phyloP scores from a whole-genome alignment of 2,888 invertebrate genomes.

The Hemithea aestivaria region DNA sequence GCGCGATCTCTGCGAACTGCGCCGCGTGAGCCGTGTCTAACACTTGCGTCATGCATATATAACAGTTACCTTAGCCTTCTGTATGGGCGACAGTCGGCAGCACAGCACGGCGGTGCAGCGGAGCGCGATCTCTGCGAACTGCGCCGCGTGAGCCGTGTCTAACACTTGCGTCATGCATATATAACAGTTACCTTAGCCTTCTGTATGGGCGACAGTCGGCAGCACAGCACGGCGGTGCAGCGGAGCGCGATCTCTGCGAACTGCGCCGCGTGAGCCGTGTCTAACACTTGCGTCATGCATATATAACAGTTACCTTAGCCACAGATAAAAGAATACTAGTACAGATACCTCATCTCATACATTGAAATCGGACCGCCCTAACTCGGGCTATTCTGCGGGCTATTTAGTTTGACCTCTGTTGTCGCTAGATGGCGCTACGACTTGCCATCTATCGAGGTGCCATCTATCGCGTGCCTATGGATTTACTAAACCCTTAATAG shows the following conservation, averaged over 20 bases:
- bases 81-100: constrained; percentile 92
- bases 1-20: constrained; percentile 83
- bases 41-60: constrained; percentile 83
- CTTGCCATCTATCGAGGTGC: no score
- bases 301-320: no score
- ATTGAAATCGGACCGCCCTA: no score
- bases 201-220: constrained; percentile 92
- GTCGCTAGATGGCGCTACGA: no score
- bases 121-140: constrained; percentile 84
- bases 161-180: constrained; percentile 83
- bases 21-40: constrained; percentile 81
- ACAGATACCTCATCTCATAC: no score
- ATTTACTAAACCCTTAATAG: no score
- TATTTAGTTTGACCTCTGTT: no score
- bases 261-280: constrained; percentile 77
- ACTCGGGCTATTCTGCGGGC: no score
- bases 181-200: no score
- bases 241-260: constrained; percentile 85
- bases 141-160: constrained; percentile 78
- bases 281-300: constrained; percentile 83
- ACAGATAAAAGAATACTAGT: no score
- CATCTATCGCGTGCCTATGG: no score
- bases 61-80: no score
- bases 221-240: constrained; percentile 92
- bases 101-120: constrained; percentile 91